phyloP scores from a whole-genome alignment of 2,888 invertebrate genomes.

The Falcaria lacertinaria region DNA sequence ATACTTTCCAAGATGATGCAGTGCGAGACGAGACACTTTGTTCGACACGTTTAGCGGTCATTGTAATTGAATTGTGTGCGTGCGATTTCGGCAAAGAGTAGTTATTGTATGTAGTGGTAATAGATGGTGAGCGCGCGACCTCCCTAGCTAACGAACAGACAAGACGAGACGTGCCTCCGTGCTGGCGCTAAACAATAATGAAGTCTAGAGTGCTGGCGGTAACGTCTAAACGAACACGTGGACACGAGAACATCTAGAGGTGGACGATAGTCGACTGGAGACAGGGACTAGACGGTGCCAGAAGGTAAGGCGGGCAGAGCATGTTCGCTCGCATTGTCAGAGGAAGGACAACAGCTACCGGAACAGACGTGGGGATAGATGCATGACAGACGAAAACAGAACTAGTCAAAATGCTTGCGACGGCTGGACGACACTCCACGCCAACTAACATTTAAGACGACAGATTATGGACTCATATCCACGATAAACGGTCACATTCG shows the following conservation, averaged over 20 bases:
- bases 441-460: background rate
- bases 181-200: conserved; percentile 38
- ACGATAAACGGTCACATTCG: background rate
- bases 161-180: conserved; percentile 24
- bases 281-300: conserved; percentile 45
- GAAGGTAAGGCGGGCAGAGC: conserved; percentile 23
- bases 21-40: background rate
- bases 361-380: conserved; percentile 46
- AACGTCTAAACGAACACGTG: conserved; percentile 32
- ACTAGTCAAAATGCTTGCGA: conserved; percentile 47
- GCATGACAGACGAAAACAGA: conserved; percentile 61
- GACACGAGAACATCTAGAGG: conserved; percentile 39
- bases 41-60: no score
- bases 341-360: conserved; percentile 33
- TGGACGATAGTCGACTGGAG: conserved; percentile 31
- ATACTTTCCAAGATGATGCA: background rate
- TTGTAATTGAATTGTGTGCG: background rate
- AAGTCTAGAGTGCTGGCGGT: conserved; percentile 40
- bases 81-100: conserved; percentile 5
- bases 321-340: conserved; percentile 6
- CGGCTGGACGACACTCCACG: conserved; percentile 52
- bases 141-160: background rate
- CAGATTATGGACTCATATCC: background rate
- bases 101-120: conserved; percentile 19
- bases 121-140: conserved; percentile 7